A percentile compares a stretch with the other conserved stretches of the same genome.
These are phyloP conservation scores for Coleophora deauratella DNA, from an alignment of 2,888 invertebrate species.

Conservation along the genomic window DNA sequence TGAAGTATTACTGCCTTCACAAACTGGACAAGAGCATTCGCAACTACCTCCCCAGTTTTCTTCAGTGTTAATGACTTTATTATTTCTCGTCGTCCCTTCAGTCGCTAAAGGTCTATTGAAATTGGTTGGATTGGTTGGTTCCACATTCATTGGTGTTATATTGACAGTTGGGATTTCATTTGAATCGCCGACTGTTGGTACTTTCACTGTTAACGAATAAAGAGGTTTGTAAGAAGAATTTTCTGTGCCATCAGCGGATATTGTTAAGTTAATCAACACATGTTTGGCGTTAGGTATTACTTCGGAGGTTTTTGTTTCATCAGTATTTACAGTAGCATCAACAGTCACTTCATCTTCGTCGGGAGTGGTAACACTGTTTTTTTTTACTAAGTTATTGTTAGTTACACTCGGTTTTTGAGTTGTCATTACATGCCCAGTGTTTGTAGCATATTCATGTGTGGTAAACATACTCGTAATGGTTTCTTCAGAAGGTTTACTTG, in stretches of 20 bases:
- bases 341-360: slow-evolving; percentile 21
- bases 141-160: slow-evolving; percentile 63
- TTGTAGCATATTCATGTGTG: slow-evolving; percentile 31
- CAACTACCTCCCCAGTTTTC: slow-evolving; percentile 77
- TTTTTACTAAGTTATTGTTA: slow-evolving; percentile 31
- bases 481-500: slow-evolving; percentile 19
- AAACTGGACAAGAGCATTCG: slow-evolving; percentile 82
- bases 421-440: slow-evolving; percentile 40
- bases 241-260: slow-evolving; percentile 77
- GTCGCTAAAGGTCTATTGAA: slow-evolving; percentile 59
- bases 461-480: slow-evolving; percentile 25
- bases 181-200: slow-evolving; percentile 77
- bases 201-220: slow-evolving; percentile 86
- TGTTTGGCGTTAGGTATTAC: slow-evolving; percentile 67
- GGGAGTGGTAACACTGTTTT: slow-evolving; percentile 24
- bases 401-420: slow-evolving; percentile 33
- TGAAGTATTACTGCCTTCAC: slow-evolving; percentile 53
- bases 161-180: slow-evolving; percentile 71
- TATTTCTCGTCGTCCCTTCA: slow-evolving; percentile 36
- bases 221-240: slow-evolving; percentile 74
- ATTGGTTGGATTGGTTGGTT: slow-evolving; percentile 53
- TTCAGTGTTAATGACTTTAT: slow-evolving; percentile 31
- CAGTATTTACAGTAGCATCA: slow-evolving; percentile 34
- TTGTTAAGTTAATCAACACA: slow-evolving; percentile 87
- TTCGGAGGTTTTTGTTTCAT: slow-evolving; percentile 46